Evolutionary conservation across 2,113 vertebrate species (phyloP), one percentile per base, ranked within the genome.

Genomic region (Cephalopholis sonnerati): DNA sequence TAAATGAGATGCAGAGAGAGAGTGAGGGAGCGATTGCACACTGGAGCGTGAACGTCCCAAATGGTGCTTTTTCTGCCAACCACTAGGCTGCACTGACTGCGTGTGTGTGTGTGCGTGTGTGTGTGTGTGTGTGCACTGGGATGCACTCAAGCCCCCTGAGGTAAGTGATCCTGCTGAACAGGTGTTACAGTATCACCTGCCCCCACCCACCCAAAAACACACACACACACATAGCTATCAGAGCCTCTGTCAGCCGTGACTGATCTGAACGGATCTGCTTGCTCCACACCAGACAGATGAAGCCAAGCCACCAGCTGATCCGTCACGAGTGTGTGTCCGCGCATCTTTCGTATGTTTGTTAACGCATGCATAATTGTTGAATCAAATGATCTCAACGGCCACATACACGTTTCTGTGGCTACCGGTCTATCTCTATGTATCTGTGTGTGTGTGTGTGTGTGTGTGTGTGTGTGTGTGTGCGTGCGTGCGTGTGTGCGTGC

Each of bases 151-250:
- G 83, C 80, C 87, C 82, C 91, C 91, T 83, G 87, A 84, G 91
- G 93, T 87, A 81, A 90, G 77, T 90, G 91, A 93, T 92, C 90
- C 91, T 92, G 84, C 77, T 86, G 89, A 94, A 94, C 93, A 95
- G 93, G 93, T 95, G 93, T 87, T 92, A 91, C 84, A 90, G 89
- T 89, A 91, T 93, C 83, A 92, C 84, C 85, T 89, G 79, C 87
- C 82, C 74, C 79, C 46, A 70, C 85, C 77, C 62, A 59, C 81
- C 51, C 74, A 24, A 41, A 74, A 13, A 59, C 71, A 51, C 67
- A 65, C 70, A 70, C 75, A 50, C 63, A 64, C 51, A 66, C 46
- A 27, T 29, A 72, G 27, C 58, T 22, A 81, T 80, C 27, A 36
- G 53, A 79, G 67, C 48, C 55, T 65, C 63, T 73, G 65, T 88